Base-by-base conservation (phyloP, 1,140 invertebrate species). In the Oryzaephilus surinamensis region DNA sequence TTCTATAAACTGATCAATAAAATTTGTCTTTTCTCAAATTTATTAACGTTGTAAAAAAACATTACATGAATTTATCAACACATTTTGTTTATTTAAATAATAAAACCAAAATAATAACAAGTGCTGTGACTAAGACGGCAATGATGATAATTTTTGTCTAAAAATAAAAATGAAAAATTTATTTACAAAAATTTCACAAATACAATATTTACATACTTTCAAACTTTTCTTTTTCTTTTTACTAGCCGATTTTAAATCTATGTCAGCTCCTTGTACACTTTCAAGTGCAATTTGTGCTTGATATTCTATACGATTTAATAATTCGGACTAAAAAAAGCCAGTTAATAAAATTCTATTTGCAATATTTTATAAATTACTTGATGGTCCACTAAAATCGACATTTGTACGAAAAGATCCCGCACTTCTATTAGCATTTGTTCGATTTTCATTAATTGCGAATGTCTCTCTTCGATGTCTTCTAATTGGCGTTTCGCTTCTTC, bases 381-480 rank as follows among this genome's bases (percentile, higher is more conserved):
- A 58, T 70, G 70, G 51, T 84, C 79, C 13, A 87, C 72, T 17
- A 84, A 64, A 61, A 81, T 74, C 21, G 81, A 79, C 61, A 88
- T 74, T 62, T 86, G 79, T 51, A 76, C 66, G 66, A 92, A 92
- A 66, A 92, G 77, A 49, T 89, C 84, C 58, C 77, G 76, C 27
- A 94, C 66, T 62, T 91, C 84, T 45, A 63, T 63, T 44, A 93
- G 76, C 47, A 80, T 78, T 48, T 73, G 80, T 71, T 93, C 89
- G 35, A 90, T 68, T 62, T 87, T 84, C 40, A 84, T 64, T 46
- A 93, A 76, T 65, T 91, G 84, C 41, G 77, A 73, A 57, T 90
- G 87, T 37, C 87, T 70, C 41, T 74, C 80, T 70, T 91, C 76
- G 47, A 89, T 81, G 46, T 90, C 87, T 37, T 79, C 77, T 51